Conservation (phyloP, 2,113 vertebrate species). For the Orcinus orca region DNA sequence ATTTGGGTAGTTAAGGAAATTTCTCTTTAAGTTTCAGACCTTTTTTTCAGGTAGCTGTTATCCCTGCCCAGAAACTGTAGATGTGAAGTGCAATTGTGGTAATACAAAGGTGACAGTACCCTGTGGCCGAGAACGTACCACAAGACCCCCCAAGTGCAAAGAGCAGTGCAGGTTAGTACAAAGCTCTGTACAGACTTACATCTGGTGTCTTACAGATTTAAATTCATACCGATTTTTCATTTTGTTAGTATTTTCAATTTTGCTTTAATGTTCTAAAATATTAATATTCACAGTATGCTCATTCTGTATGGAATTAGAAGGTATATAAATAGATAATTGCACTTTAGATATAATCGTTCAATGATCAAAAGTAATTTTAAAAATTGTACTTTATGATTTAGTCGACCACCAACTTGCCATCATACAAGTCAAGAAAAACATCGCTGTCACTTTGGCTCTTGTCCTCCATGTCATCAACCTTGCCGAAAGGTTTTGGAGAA, state of each 20-base stretch:
- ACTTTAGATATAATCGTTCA: slow-evolving; percentile 45
- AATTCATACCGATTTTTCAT: slow-evolving; percentile 13
- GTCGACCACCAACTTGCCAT: slow-evolving; percentile 88
- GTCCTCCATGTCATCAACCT: slow-evolving; percentile 87
- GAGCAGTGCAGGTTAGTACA: slow-evolving; percentile 87
- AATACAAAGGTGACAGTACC: slow-evolving; percentile 87
- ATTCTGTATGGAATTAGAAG: slow-evolving; percentile 33
- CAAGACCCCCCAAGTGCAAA: slow-evolving; percentile 89
- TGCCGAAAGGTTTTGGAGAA: slow-evolving; percentile 82
- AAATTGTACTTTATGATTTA: slow-evolving; percentile 74
- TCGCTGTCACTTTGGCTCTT: slow-evolving; percentile 88
- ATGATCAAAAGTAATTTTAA: slow-evolving; percentile 28
- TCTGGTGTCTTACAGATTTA: neutral
- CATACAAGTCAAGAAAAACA: slow-evolving; percentile 88
- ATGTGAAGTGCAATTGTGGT: slow-evolving; percentile 89
- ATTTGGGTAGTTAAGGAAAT: neutral
- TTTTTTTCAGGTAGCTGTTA: slow-evolving; percentile 89
- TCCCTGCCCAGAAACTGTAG: slow-evolving; percentile 89
- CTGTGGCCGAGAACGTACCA: slow-evolving; percentile 91
- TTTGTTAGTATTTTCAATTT: slow-evolving; percentile 11
- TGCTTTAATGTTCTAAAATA: slow-evolving; percentile 46
- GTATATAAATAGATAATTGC: neutral
- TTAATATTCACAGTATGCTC: neutral
- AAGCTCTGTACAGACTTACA: neutral
- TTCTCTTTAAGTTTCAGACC: slow-evolving; percentile 1